Base-by-base conservation (phyloP, 2,888 invertebrate genomes). In the Drosophila parthenogenetica region DNA sequence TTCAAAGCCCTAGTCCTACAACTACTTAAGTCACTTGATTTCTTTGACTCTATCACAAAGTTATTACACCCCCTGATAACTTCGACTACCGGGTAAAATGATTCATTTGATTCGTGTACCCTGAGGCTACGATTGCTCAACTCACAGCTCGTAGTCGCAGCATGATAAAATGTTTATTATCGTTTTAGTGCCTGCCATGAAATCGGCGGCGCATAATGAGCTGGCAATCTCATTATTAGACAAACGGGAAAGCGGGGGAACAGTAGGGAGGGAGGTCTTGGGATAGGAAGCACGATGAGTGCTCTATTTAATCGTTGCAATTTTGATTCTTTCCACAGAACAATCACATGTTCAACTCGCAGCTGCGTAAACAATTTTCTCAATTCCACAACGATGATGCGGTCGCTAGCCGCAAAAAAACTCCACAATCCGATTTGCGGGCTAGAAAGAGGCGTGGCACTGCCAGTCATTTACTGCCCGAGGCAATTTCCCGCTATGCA, bases 401-500 rank as follows among this genome's bases (percentile, higher is more conserved):
- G 16, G 62, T 13, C 49, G 14, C 45, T 8, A 22, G 32, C 43
- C 42, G 35, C 29, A 53, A 48, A 25, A 66, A 58, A 40, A 39
- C 39, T 16, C 67, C 89, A 11, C 87, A 89, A 80, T 57, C 71
- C 62, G 76, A 76, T 67, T 67, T 67, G 53, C 45, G 61, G 13
- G 3, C 45, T 1, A 32, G 43, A 35, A 43, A 55, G 13, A 67
- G 74, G 19, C 75, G 83, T 43, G 71, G 75, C 57, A 70, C 73
- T 13, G 64, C 46, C 74, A 65, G 69, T 46, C 69, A 77, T 48
- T 73, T 81, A 32, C 53, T 73, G 48, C 75, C 76, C 42, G 80
- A 82, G 40, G 66, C 74, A 42, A 92, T 95, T 2, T 95, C 95
- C 0, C 94, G 94, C 60, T 96, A 94, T 91, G 96, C 96, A 0